Percentiles rank a stretch among this genome's conserved stretches.
These are phyloP conservation scores for Pycnomerus fuliginosus DNA, from an alignment of 2,888 invertebrate species.

Conservation along the genomic window DNA sequence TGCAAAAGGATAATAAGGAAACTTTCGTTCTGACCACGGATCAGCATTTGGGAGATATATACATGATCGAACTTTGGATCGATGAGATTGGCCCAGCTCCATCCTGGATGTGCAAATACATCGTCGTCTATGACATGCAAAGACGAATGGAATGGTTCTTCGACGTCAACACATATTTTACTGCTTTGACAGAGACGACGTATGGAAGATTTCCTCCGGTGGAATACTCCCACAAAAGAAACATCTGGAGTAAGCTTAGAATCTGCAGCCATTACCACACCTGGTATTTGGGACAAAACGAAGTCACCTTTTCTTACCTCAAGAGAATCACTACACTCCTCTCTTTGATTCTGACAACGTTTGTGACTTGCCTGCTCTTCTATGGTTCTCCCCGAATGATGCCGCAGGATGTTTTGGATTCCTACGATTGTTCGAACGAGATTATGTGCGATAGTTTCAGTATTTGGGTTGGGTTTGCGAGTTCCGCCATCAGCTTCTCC, in stretches of 20 bases:
- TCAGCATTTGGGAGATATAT: slow-evolving; percentile 33
- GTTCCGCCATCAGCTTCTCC: background rate
- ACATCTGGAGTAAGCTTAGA: background rate
- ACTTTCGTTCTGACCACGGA: slow-evolving; percentile 38
- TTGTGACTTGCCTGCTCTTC: background rate
- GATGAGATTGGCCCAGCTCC: slow-evolving; percentile 36
- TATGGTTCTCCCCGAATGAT: background rate
- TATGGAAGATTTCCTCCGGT: no score
- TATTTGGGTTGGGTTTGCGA: background rate
- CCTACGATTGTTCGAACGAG: background rate
- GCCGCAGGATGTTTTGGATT: background rate
- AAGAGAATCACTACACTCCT: background rate
- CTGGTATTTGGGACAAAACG: background rate
- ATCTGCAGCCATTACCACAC: background rate
- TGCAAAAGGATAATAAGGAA: slow-evolving; percentile 34
- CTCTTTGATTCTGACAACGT: background rate
- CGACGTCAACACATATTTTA: background rate
- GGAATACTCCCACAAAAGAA: background rate
- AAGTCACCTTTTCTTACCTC: background rate
- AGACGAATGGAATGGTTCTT: background rate
- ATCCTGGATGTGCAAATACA: slow-evolving; percentile 27
- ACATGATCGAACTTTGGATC: slow-evolving; percentile 37
- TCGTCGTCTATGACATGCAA: slow-evolving; percentile 1
- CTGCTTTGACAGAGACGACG: background rate
- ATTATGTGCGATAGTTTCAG: background rate